Base-by-base conservation (phyloP, 2,888 invertebrate genomes). In the Ichneumoninae sp. region DNA sequence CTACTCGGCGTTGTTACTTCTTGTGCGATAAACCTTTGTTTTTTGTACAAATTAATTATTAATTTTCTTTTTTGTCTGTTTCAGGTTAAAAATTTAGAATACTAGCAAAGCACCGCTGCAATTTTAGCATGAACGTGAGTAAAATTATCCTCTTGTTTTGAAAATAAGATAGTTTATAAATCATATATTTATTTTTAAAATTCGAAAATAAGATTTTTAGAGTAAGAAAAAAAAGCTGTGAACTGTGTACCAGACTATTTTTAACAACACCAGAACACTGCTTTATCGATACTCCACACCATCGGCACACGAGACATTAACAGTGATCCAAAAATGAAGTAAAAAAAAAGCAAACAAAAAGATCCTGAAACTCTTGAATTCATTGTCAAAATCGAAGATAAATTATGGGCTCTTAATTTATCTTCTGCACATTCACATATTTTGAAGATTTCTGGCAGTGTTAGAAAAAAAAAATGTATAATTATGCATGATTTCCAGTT, bases 81-180 rank as follows among this genome's bases (percentile, higher is more conserved):
- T 76, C 88, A 90, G 89, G 82, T 90, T 89, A 85, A 84, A 80
- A 83, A 78, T 87, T 88, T 84, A 75, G 77, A 88, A 50, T 85
- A 80, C 69, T 83, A 84, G 83, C 86, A 40, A 76, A 86, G 84
- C 87, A 87, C 86, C 87, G 84, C 80, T 79, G 79, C 85, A 74
- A 79, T 81, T 86, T 87, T 87, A 91, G 68, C 82, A 91, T 92
- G 91, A 91, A 90, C 86, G 91, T 91, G 84, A 91, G 91, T 91
- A 74, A 47, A 26, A 47, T 13, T 8, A 57, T 57, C 57, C 22
- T 8, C 57, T 19, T 10, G 1, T 26, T 26, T 57, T n/a, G 3
- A 57, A 5, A 57, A 26, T 26, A 57, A 40, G 40, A 10, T 40
- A 40, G 6, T 40, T 40, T 33, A 33, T 33, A 40, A 6, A 40